Percentiles rank a stretch among this genome's conserved stretches.
phyloP scores from a whole-genome alignment of 2,113 vertebrate species.

The Willisornis vidua region DNA sequence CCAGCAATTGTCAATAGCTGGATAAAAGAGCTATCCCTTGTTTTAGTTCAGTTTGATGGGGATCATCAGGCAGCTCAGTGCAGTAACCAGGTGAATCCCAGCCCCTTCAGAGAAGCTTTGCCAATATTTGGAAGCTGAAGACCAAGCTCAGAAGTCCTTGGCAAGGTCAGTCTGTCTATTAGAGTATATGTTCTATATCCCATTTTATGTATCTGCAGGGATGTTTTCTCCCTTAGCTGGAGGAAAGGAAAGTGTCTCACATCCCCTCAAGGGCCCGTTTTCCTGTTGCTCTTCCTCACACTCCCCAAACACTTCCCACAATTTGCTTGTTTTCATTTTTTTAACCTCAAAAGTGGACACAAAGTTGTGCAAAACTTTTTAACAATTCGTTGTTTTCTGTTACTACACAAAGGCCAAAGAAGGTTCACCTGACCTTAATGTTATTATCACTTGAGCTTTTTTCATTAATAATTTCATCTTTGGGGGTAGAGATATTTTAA shows the following conservation, averaged over 20 bases:
- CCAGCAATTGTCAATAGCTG: not conserved
- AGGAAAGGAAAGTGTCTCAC: not conserved
- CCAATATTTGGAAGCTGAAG: not conserved
- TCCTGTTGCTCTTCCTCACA: not conserved
- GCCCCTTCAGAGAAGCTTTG: not conserved
- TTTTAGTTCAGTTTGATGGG: fast-evolving
- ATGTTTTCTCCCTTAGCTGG: not conserved
- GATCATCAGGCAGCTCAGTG: not conserved
- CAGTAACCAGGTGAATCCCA: not conserved
- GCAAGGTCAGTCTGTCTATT: not conserved
- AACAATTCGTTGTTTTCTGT: not conserved
- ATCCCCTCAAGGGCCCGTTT: fast-evolving
- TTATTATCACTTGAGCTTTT: not conserved
- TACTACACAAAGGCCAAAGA: not conserved
- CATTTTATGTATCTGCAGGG: not conserved
- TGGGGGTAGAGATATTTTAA: not conserved
- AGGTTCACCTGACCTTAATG: not conserved
- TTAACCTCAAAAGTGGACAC: not conserved
- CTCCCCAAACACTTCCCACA: too few species aligned
- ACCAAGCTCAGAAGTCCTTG: not conserved
- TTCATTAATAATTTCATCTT: not conserved
- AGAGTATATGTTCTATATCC: not conserved
- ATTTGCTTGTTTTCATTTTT: not conserved
- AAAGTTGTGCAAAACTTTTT: not conserved
- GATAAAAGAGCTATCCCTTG: too few species aligned